Evolutionary conservation across 2,888 invertebrate species (phyloP).

Genomic region (Cheilosia vernalis): DNA sequence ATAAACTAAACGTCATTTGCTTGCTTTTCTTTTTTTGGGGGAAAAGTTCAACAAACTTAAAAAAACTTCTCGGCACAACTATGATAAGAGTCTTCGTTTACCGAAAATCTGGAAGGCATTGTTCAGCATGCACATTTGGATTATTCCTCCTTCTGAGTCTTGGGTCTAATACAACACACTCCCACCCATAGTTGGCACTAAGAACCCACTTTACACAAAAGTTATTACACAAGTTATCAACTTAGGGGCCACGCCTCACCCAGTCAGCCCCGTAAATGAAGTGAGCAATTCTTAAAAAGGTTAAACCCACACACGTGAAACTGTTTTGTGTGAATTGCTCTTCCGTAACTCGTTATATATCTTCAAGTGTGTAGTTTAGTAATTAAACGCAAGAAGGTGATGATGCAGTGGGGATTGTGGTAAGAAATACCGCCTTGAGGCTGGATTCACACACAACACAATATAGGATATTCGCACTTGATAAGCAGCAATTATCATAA

Average conservation of each 20-base stretch:
- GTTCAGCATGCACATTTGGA: slow-evolving; percentile 42
- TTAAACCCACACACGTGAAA: slow-evolving; percentile 24
- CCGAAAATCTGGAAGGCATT: slow-evolving; percentile 42
- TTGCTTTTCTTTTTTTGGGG: background rate
- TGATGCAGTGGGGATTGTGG: slow-evolving; percentile 6
- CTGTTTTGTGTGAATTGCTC: slow-evolving; percentile 66
- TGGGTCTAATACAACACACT: slow-evolving; percentile 2
- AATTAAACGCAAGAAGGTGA: slow-evolving; percentile 63
- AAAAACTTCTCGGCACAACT: slow-evolving; percentile 24
- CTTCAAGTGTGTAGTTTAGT: slow-evolving; percentile 61
- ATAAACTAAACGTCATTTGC: background rate
- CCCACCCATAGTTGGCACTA: slow-evolving; percentile 5
- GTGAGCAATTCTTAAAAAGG: slow-evolving; percentile 59
- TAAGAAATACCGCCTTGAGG: slow-evolving; percentile 38
- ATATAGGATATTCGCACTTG: slow-evolving; percentile 64
- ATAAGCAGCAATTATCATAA: slow-evolving; percentile 74
- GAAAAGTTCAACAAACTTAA: slow-evolving; percentile 52
- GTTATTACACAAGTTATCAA: slow-evolving; percentile 68
- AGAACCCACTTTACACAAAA: slow-evolving; percentile 36
- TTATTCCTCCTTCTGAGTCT: background rate
- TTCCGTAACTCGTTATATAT: slow-evolving; percentile 71
- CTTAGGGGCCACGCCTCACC: slow-evolving; percentile 26
- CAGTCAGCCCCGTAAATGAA: slow-evolving; percentile 38
- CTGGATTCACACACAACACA: slow-evolving; percentile 42
- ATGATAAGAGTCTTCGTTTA: slow-evolving; percentile 41